phyloP scores from a whole-genome alignment of 2,888 invertebrate genomes.

The Apomyelois bistriatella region DNA sequence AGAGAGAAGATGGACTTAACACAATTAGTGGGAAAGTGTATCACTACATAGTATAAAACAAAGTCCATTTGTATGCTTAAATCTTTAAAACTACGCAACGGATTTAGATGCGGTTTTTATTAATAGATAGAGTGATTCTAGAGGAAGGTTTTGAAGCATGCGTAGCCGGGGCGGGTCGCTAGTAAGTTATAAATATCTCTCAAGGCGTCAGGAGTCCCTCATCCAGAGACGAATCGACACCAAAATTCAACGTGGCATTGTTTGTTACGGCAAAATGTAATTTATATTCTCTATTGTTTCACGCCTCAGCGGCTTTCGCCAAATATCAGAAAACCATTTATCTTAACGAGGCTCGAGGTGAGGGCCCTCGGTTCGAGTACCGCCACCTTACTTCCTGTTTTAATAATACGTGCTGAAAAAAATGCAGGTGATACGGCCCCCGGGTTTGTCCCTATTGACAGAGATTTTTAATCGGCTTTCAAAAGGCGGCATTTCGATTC shows the following conservation, averaged over 20 bases:
- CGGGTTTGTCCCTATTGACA: not conserved
- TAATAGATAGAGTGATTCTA: too few relatives aligned
- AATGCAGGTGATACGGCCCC: not conserved
- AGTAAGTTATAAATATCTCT: too few relatives aligned
- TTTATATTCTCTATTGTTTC: conserved; percentile 6
- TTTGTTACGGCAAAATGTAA: conserved; percentile 5
- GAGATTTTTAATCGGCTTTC: not conserved
- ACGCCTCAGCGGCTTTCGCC: not conserved
- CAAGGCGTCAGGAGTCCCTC: too few relatives aligned
- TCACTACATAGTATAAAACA: too few relatives aligned
- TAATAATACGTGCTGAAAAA: conserved; percentile 5
- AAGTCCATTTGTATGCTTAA: too few relatives aligned
- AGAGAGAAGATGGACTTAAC: too few relatives aligned
- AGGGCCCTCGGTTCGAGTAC: conserved; percentile 3
- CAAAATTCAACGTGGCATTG: not conserved
- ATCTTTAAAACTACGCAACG: too few relatives aligned
- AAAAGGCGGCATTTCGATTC: not conserved
- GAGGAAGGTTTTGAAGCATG: too few relatives aligned
- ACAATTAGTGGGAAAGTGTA: too few relatives aligned
- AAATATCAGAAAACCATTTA: conserved; percentile 10
- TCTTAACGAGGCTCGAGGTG: conserved; percentile 7
- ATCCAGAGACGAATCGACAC: not conserved
- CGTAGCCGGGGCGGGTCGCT: too few relatives aligned
- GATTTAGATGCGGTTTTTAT: too few relatives aligned
- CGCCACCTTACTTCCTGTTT: not conserved